These are phyloP conservation scores for Zosterops lateralis DNA, from an alignment of 2,113 vertebrate genomes.

Conservation along the genomic window DNA sequence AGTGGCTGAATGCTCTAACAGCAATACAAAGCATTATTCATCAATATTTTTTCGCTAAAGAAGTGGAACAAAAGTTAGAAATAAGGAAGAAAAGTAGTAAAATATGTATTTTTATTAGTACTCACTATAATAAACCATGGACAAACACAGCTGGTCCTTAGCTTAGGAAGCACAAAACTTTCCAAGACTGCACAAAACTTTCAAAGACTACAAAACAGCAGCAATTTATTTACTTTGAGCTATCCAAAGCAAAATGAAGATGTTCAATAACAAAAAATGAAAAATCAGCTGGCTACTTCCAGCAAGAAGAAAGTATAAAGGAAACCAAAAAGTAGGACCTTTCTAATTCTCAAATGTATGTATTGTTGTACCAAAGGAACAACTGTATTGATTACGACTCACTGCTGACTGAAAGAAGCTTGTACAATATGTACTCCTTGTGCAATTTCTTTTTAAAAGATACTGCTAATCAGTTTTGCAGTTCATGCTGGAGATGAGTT, in stretches of 20 bases:
- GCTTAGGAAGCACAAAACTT: not conserved
- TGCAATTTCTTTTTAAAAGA: not conserved
- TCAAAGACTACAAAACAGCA: not conserved
- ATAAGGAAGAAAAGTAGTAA: not conserved
- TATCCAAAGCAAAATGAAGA: not conserved
- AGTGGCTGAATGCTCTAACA: not conserved
- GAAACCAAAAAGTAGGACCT: not conserved
- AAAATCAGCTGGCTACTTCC: not conserved
- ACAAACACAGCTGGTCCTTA: not conserved
- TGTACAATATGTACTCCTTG: fast-evolving
- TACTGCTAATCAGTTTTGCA: not conserved
- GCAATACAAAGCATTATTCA: not conserved
- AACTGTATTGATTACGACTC: not conserved
- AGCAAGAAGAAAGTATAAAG: not conserved
- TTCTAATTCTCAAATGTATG: not conserved
- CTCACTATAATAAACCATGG: not conserved
- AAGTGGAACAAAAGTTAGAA: not conserved
- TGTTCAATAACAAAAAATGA: not conserved
- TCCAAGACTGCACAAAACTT: not conserved
- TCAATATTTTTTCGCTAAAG: not conserved
- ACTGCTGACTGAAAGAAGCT: not conserved
- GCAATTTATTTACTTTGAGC: not conserved
- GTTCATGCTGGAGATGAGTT: not conserved
- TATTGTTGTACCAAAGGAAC: not conserved
- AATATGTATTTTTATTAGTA: not conserved